Base-by-base conservation (phyloP, 2,888 invertebrate species). In the Sinopyrophorus schimmeli region DNA sequence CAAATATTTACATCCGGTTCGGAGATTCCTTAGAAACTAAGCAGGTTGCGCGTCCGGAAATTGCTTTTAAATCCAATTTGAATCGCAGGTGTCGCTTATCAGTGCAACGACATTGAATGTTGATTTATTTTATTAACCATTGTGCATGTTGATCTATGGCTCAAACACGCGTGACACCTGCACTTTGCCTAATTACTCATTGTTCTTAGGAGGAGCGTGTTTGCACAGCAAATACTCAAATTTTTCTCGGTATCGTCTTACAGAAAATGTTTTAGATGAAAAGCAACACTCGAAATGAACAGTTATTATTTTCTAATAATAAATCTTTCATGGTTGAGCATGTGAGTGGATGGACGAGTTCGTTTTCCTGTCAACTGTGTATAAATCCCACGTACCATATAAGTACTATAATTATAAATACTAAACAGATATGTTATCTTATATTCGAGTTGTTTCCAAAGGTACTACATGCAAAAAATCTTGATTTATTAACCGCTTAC, bases 81-180 rank as follows among this genome's bases (percentile, higher is more conserved):
- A 20, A 37, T 17, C 18, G 23, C 48, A 26, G 40, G 50, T 51
- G 50, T 51, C 50, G 41, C 39, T 46, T 49, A 49, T 48, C 48
- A 38, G 39, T 32, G 38, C 47, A 39, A 30, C 34, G 14, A 17
- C 34, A 26, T 38, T 21, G 42, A 14, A 24, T 26, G 31, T 38
- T 37, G 50, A 44, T 46, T 51, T 51, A 51, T 51, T 51, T 51
- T 46, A 51, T 51, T 34, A 28, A 34, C 52, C 37, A 52, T 52
- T 52, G 52, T 52, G 41, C n/a, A n/a, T 47, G 47, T 51, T 47
- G 47, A 52, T 52, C 38, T 52, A 47, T 44, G 31, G 42, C 38
- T 34, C 42, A 52, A n/a, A 52, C 46, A 50, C 37, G 37, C 40
- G 47, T 52, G 46, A 52, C 52, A 47, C 52, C 52, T 52, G 52